phyloP scores from a whole-genome alignment of 2,888 invertebrate species.

The Pyrgus malvae region DNA sequence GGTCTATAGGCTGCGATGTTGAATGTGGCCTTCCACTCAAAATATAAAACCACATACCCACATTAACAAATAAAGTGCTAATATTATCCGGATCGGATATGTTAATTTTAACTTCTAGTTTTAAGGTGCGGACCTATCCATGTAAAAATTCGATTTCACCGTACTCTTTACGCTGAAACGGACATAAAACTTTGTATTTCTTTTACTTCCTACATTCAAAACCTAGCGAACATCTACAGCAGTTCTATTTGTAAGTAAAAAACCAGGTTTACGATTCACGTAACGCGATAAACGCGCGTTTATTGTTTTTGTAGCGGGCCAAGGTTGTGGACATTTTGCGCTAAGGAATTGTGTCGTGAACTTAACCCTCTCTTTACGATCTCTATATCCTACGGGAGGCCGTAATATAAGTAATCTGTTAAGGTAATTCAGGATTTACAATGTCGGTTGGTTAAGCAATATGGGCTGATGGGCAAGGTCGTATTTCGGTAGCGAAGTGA shows the following conservation, averaged over 20 bases:
- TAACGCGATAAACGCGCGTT: constrained; percentile 56
- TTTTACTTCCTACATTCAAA: background rate
- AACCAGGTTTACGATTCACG: constrained; percentile 40
- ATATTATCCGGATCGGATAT: too few species aligned
- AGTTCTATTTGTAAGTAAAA: constrained; percentile 19
- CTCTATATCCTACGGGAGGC: background rate
- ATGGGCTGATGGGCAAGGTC: too few species aligned
- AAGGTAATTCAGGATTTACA: constrained; percentile 9
- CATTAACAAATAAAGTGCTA: too few species aligned
- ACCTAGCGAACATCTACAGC: background rate
- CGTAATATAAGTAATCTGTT: constrained; percentile 13
- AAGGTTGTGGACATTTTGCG: constrained; percentile 12
- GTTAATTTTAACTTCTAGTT: too few species aligned
- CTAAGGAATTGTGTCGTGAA: constrained; percentile 15
- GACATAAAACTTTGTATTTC: background rate
- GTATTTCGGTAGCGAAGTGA: too few species aligned
- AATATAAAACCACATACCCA: too few species aligned
- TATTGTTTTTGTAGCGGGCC: constrained; percentile 52
- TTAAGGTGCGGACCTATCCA: too few species aligned
- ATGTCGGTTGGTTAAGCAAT: background rate
- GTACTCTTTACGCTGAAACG: too few species aligned
- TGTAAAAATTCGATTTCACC: too few species aligned
- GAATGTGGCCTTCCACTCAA: too few species aligned
- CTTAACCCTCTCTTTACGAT: constrained; percentile 19
- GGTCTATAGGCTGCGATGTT: too few species aligned